Base-by-base conservation (phyloP, 2,113 vertebrate species). In the Dendrocopos noguchii region DNA sequence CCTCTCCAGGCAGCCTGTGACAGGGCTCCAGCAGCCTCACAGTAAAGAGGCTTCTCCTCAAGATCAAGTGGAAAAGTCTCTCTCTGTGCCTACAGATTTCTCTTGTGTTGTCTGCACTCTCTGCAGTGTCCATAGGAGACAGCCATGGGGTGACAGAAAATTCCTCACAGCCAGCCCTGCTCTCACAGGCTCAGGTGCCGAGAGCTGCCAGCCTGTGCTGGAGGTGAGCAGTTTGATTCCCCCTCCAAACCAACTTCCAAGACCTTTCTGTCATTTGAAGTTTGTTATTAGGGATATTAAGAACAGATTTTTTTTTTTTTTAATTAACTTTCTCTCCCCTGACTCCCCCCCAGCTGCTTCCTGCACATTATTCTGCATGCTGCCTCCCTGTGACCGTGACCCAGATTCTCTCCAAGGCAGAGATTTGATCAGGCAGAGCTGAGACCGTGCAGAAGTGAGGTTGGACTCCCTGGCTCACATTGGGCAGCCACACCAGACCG, bases 261-360 rank as follows among this genome's bases (percentile, higher is more conserved):
- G 82, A 39, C 83, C 84, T 77, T 11, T 5, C 13, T 80, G 79
- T 42, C 71, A 29, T 52, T 66, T 80, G 6, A 42, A 87, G 33
- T 80, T 66, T 19, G 16, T 87, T 95, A 91, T 10, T 55, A 31
- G 67, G 60, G 75, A 74, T 21, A 52, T 52, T 70, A 95, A 78
- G 71, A 76, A 55, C 39, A 76, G 82, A 36, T n/a, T 44, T 57
- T 84, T 89, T 96, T 75, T 64, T 86, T 82, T 89, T 96, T 93
- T 94, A 96, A 96, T 96, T 96, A 96, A 95, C 92, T 97, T 87
- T 91, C 61, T 88, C 72, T 95, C 94, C 94, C 93, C 50, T 19
- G 90, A 27, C 64, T 92, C 77, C 67, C 78, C 75, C 81, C 63
- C 84, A 77, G 20, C 72, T 53, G 72, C 87, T 80, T 31, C 31